Evolutionary conservation across 2,888 invertebrate species (phyloP).

Genomic region (Chironomus riparius): DNA sequence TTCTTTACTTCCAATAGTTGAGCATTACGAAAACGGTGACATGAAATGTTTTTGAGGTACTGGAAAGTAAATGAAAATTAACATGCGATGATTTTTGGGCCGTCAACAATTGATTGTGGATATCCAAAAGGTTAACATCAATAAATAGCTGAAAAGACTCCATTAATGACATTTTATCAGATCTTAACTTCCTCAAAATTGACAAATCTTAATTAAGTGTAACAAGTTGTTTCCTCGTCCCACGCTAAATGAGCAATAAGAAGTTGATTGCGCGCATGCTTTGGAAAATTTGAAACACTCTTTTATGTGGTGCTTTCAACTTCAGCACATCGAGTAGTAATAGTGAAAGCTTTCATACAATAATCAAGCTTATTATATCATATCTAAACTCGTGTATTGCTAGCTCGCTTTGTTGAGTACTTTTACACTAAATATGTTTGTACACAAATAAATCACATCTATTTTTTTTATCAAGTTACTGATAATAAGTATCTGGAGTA

Average conservation of each 20-base stretch:
- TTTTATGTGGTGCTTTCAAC: neutral
- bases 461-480: no score
- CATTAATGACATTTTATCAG: no score
- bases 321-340: neutral
- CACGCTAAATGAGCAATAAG: neutral
- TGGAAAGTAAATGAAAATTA: neutral
- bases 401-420: neutral
- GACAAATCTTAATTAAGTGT: neutral
- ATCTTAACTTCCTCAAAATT: neutral
- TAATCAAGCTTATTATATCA: neutral
- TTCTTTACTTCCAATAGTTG: neutral
- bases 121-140: neutral
- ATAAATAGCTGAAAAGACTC: neutral
- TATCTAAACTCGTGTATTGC: neutral
- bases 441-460: no score
- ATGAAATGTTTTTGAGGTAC: neutral
- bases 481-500: neutral
- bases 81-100: no score
- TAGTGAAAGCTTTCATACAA: neutral
- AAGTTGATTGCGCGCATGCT: neutral
- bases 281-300: neutral
- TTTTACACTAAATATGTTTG: neutral
- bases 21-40: neutral
- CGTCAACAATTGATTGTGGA: neutral
- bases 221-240: constrained; percentile 17